Conservation (phyloP, 2,797 vertebrate genomes). For the Danio aesculapii region DNA sequence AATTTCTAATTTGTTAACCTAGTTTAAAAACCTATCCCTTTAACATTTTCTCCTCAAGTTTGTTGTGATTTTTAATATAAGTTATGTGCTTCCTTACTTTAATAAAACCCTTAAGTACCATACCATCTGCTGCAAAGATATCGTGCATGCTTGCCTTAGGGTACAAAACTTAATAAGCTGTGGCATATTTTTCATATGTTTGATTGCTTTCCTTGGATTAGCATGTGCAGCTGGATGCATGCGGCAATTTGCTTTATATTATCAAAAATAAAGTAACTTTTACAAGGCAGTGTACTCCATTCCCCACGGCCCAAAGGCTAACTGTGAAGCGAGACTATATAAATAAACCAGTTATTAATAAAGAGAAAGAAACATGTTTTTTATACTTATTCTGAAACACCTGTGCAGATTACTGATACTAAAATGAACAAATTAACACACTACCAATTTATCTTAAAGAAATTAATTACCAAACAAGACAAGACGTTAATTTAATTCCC, state of each 20-base stretch:
- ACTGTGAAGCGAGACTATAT: background rate
- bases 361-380: background rate
- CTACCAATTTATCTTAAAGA: background rate
- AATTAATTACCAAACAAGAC: slow-evolving; percentile 1
- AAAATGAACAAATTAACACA: background rate
- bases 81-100: slow-evolving; percentile 21
- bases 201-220: slow-evolving; percentile 25
- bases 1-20: slow-evolving; percentile 6
- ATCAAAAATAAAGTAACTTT: slow-evolving; percentile 20
- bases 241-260: slow-evolving; percentile 8
- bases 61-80: background rate
- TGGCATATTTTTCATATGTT: slow-evolving; percentile 38
- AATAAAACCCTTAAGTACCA: slow-evolving; percentile 29
- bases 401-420: background rate
- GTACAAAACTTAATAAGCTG: slow-evolving; percentile 37
- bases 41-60: background rate
- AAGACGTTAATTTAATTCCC: slow-evolving; percentile 7
- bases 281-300: background rate
- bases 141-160: slow-evolving; percentile 27
- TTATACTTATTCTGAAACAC: background rate
- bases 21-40: slow-evolving; percentile 16
- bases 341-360: slow-evolving; percentile 6
- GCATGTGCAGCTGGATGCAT: background rate
- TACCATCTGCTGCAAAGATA: slow-evolving; percentile 23
- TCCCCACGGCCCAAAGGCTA: background rate